Conservation (phyloP, 1,140 invertebrate species). For the Aleiodes sp. region DNA sequence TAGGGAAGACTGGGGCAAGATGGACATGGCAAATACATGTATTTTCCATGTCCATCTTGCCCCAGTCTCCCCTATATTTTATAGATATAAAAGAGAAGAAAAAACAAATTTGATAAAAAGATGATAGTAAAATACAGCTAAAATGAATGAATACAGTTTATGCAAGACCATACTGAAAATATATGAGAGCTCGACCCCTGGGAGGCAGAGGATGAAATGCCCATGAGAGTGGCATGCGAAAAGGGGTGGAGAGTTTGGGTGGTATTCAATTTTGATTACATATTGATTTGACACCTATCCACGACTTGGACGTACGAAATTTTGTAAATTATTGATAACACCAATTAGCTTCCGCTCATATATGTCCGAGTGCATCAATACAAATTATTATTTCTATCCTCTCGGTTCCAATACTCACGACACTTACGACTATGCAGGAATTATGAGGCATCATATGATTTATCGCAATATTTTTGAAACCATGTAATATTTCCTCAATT, state of each 20-base stretch:
- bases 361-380: not conserved
- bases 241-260: not conserved
- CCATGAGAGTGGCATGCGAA: slow-evolving; percentile 1
- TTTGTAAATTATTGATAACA: not conserved
- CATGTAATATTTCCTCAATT: no score
- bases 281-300: slow-evolving; percentile 12
- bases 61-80: no score
- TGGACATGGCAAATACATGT: no score
- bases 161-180: not conserved
- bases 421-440: no score
- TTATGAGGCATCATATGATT: no score
- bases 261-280: slow-evolving; percentile 4
- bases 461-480: no score
- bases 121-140: no score
- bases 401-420: no score
- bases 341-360: not conserved
- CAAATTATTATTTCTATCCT: not conserved
- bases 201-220: not conserved
- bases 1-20: no score
- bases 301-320: not conserved
- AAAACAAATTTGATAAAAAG: no score
- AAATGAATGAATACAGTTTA: not conserved
- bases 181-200: not conserved
- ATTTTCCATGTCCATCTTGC: no score
- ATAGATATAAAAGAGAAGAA: no score